Evolutionary conservation across 2,888 invertebrate species (phyloP), one percentile per base, ranked within the genome.

Genomic region (Acleris emargana): DNA sequence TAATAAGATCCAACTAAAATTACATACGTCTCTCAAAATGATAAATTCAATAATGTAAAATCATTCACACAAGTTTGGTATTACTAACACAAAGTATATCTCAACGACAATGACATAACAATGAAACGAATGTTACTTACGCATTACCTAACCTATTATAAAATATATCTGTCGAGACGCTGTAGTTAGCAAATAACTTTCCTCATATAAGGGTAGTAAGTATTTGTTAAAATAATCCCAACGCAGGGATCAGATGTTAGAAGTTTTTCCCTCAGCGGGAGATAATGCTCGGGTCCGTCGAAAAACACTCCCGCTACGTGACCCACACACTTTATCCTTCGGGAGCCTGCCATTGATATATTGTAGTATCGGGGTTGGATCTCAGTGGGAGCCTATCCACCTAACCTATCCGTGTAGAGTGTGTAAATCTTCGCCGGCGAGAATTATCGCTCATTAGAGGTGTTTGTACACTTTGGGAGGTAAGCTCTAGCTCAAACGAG

Each of bases 271-370:
- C 74, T 76, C 73, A 73, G 74, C 74, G 76, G 73, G 73, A 76
- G 81, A 82, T 86, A 85, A 84, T 82, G 79, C 75, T 72, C 71
- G 79, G 84, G 83, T 83, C 77, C 76, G 80, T 81, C 76, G 85
- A 81, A 87, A 88, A 89, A 87, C 88, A 88, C 82, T 85, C 78
- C 77, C 76, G 73, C 80, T 83, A 88, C 88, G 88, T 89, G 88
- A 88, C 83, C 85, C 79, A 80, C 78, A 81, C 83, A 81, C 77
- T 82, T 81, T 81, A 83, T 83, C 86, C 84, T 80, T 72, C 58
- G 73, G 72, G 75, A 79, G 74, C 79, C 78, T 72, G 79, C 72
- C 79, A 79, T 78, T 86, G 87, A 88, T 87, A 87, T 86, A 89
- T 87, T 77, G 80, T 78, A 79, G 80, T 77, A 77, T 77, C 75